These are phyloP conservation scores for Lithobates pipiens DNA, from an alignment of 2,797 vertebrate genomes.

Conservation along the genomic window DNA sequence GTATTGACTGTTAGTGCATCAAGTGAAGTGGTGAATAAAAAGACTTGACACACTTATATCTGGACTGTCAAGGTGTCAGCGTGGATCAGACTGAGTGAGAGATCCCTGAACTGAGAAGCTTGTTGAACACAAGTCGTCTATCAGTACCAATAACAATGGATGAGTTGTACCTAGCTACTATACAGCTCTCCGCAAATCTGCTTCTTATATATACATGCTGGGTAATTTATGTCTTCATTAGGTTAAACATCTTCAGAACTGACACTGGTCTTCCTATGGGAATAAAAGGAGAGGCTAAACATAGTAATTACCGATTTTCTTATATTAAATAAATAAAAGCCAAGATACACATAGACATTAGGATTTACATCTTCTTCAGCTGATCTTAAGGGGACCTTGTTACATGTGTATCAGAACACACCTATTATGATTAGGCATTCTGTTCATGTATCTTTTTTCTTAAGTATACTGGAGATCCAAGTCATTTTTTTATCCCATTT, in stretches of 20 bases:
- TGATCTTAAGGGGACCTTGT: background rate
- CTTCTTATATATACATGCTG: background rate
- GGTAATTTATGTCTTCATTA: background rate
- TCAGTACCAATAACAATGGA: slow-evolving; percentile 45
- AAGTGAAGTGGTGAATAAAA: slow-evolving; percentile 32
- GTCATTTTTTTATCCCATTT: background rate
- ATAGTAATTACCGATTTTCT: background rate
- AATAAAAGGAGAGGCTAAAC: background rate
- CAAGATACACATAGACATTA: background rate
- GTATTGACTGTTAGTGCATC: slow-evolving; percentile 39
- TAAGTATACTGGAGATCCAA: too few species aligned
- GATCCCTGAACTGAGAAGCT: slow-evolving; percentile 5
- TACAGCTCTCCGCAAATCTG: background rate
- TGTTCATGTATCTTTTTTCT: too few species aligned
- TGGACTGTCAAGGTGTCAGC: slow-evolving; percentile 47
- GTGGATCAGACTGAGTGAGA: slow-evolving; percentile 40
- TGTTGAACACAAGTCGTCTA: slow-evolving; percentile 27
- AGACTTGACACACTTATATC: slow-evolving; percentile 22
- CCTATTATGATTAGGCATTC: too few species aligned
- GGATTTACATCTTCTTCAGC: background rate
- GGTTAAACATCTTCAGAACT: background rate
- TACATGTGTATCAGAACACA: too few species aligned
- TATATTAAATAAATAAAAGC: background rate
- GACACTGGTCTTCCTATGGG: background rate
- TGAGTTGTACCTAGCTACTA: background rate